phyloP scores from a whole-genome alignment of 2,113 vertebrate genomes.

The Micronycteris hirsuta region DNA sequence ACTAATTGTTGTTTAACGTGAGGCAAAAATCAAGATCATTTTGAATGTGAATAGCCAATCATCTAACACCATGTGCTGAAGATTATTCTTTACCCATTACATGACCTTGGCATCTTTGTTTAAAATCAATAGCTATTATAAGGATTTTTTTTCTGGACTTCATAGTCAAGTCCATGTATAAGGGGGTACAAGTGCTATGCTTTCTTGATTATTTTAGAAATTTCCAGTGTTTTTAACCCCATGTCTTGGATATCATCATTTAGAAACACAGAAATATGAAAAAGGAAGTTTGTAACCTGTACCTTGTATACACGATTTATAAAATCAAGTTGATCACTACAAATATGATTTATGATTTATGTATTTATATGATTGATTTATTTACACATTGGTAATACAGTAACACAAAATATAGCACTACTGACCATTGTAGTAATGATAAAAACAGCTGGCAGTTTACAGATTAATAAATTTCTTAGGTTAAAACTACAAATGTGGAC shows the following conservation, averaged over 20 bases:
- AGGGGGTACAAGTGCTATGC: rapidly evolving
- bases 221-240: neutral
- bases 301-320: neutral
- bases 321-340: neutral
- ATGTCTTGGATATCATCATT: neutral
- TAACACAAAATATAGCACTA: neutral
- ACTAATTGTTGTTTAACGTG: neutral
- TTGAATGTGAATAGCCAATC: neutral
- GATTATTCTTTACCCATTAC: neutral
- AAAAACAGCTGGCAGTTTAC: neutral
- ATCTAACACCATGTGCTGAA: neutral
- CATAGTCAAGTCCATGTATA: neutral
- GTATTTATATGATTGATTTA: neutral
- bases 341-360: neutral
- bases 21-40: neutral
- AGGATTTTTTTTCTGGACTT: neutral
- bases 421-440: neutral
- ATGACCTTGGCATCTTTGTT: neutral
- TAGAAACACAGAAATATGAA: neutral
- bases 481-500: neutral
- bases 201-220: neutral
- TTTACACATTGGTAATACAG: neutral
- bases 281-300: neutral
- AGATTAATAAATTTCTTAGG: neutral
- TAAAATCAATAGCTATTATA: neutral